phyloP scores from a whole-genome alignment of 2,888 invertebrate genomes.

The Syrista parreyssii region DNA sequence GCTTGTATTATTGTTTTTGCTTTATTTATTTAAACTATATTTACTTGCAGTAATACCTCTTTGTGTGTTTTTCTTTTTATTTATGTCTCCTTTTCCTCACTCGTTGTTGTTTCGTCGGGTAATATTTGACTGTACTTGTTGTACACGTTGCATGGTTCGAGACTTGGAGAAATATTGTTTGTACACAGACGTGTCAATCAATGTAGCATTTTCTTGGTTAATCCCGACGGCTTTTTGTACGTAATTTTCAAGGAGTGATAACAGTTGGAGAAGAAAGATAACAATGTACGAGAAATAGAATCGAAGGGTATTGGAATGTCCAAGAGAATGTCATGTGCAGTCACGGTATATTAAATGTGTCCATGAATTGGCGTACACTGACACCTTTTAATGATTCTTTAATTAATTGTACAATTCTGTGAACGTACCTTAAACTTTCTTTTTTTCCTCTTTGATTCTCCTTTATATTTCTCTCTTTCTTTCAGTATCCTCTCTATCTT shows the following conservation, averaged over 20 bases:
- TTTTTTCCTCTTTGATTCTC: slow-evolving; percentile 2
- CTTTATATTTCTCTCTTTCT: slow-evolving; percentile 11
- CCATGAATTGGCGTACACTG: too few relatives aligned
- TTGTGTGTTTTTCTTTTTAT: background rate
- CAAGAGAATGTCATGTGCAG: too few relatives aligned
- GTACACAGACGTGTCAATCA: background rate
- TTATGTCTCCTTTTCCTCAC: background rate
- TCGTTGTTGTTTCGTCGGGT: background rate
- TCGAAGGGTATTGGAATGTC: too few relatives aligned
- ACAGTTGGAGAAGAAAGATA: too few relatives aligned
- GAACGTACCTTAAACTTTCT: too few relatives aligned
- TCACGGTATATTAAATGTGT: too few relatives aligned
- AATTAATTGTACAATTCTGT: too few relatives aligned
- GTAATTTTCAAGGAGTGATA: too few relatives aligned
- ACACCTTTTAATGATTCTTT: too few relatives aligned
- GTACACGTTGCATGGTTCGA: background rate
- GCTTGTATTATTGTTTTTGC: background rate
- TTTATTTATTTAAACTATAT: background rate
- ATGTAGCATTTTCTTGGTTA: background rate
- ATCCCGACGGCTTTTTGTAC: background rate
- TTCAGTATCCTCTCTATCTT: background rate
- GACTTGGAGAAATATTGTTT: background rate
- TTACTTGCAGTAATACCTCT: background rate
- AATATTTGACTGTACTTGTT: background rate
- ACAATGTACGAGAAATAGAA: too few relatives aligned